phyloP scores from a whole-genome alignment of 30 jellyfish, hydroid and myxozoan genomes.

The Turritopsis dohrnii region DNA sequence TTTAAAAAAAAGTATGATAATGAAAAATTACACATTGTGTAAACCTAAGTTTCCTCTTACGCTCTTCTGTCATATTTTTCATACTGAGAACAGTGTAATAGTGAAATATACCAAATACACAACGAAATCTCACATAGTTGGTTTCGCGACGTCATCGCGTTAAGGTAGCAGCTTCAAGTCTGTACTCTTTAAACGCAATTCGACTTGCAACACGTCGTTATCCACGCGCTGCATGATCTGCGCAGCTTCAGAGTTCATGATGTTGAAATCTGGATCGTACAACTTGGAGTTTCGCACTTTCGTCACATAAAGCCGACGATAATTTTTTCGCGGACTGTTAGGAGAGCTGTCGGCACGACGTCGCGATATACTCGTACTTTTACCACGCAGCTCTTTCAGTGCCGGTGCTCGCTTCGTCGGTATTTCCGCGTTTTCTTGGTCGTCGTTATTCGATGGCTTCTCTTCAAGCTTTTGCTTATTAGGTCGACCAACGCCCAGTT shows the following conservation, averaged over 20 bases:
- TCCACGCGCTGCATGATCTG: conserved; percentile 57
- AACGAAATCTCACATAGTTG: background rate
- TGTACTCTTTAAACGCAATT: conserved; percentile 33
- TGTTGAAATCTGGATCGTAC: conserved; percentile 24
- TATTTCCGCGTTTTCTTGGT: background rate
- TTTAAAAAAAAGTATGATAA: no score
- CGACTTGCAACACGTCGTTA: conserved; percentile 81
- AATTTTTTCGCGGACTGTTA: conserved; percentile 82
- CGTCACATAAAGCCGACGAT: conserved; percentile 90
- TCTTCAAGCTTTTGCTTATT: background rate
- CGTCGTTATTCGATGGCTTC: background rate
- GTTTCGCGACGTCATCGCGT: background rate
- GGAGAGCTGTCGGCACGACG: conserved; percentile 83
- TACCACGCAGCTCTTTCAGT: conserved; percentile 59
- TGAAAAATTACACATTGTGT: background rate
- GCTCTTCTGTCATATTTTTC: background rate
- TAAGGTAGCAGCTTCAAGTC: conserved; percentile 40
- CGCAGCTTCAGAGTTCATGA: conserved; percentile 41
- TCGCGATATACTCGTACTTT: conserved; percentile 44
- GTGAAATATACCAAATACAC: background rate
- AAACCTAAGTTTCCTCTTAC: background rate
- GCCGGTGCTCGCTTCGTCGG: conserved; percentile 45
- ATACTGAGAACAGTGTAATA: background rate
- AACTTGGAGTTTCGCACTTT: conserved; percentile 55
- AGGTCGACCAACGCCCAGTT: conserved; percentile 24